Base-by-base conservation (phyloP, 2,113 vertebrate genomes). In the Campylomormyrus tamandua region DNA sequence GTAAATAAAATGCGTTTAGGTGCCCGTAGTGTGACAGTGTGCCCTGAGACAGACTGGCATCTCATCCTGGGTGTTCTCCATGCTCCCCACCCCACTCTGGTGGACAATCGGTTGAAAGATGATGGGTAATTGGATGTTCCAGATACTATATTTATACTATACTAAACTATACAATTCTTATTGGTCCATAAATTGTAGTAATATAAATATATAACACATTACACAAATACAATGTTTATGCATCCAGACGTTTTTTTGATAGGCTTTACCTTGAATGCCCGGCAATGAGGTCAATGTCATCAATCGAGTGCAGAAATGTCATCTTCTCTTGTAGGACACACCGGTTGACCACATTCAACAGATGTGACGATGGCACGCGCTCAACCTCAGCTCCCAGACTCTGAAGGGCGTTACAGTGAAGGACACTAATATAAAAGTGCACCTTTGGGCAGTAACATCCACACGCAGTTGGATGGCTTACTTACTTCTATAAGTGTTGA, bases 351-450 rank as follows among this genome's bases (percentile, higher is more conserved):
- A 90, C 95, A 13, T 92, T 86, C 92, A 96, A 92, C 88, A 96
- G 92, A 90, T 62, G 90, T 39, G 93, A 83, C 0, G 94, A 94
- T 5, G 95, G 94, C 39, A 94, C 94, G 66, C 92, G 91, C 91
- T 96, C 95, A 46, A 97, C 96, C 80, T 95, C 95, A 1, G 95
- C 93, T 5, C 95, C 96, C 5, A 96, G 94, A 92, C 94, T 95
- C 96, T 96, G 90, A 88, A 87, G 49, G 10, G 62, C 24, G 31
- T 86, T 39, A 31, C 46, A 42, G 62, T 24, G 42, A 46, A 83
- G 50, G 21, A 80, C 31, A 80, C 31, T 42, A 6, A 7, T 6
- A 19, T 17, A 80, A 19, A 42, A 80, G n/a, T 19, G 13, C 7
- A 48, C 19, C 21, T 83, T 56, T 84, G 74, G 21, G 4, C 31